A percentile compares a stretch with the other conserved stretches of the same genome.
Evolutionary conservation across 1,140 invertebrate species (phyloP).

Genomic region (Caenorhabditis remanei): DNA sequence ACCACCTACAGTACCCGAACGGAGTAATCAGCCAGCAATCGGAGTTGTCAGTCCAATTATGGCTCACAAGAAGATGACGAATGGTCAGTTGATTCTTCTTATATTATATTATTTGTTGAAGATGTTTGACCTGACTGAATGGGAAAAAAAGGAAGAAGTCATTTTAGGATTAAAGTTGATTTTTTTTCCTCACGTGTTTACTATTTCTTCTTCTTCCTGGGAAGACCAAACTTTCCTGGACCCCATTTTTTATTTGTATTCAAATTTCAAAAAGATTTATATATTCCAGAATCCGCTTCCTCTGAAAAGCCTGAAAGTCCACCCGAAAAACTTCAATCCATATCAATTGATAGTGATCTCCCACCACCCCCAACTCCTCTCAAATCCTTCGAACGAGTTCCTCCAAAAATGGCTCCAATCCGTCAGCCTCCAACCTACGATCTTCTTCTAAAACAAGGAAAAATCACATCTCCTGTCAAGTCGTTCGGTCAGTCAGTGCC

Average conservation of each 20-base stretch:
- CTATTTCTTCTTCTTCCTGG: background rate
- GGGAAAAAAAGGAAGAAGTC: background rate
- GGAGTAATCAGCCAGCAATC: background rate
- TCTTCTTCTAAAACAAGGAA: conserved; percentile 40
- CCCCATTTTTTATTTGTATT: background rate
- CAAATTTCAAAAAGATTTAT: background rate
- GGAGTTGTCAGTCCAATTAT: conserved; percentile 48
- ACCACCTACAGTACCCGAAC: background rate
- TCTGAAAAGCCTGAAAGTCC: background rate
- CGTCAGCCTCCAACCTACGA: conserved; percentile 46
- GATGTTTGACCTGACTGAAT: background rate
- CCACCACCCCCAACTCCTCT: conserved; percentile 16
- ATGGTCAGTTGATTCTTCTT: conserved; percentile 19
- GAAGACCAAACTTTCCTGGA: background rate
- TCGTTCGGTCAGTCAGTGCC: conserved; percentile 39
- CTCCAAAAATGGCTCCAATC: conserved; percentile 28
- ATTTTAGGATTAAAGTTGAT: background rate
- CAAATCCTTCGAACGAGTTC: conserved; percentile 26
- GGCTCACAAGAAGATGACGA: conserved; percentile 26
- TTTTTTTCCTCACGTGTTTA: background rate
- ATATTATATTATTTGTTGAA: background rate
- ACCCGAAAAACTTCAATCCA: background rate
- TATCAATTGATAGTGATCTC: background rate
- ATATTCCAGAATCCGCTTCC: background rate
- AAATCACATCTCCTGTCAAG: conserved; percentile 50